phyloP scores from a whole-genome alignment of 2,888 invertebrate genomes.

The Zygaena filipendulae region DNA sequence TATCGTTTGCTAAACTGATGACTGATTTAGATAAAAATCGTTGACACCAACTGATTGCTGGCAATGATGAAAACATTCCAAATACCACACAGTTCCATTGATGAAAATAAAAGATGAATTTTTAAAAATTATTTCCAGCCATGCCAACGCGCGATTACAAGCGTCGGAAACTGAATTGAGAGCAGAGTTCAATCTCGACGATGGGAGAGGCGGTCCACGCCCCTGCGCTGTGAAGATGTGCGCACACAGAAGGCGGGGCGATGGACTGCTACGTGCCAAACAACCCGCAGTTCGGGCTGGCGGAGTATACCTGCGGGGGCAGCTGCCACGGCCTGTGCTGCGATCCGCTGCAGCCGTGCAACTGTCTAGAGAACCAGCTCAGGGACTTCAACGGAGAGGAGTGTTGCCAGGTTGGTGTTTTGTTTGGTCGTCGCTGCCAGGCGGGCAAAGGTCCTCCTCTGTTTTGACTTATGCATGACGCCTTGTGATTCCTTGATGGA shows the following conservation, averaged over 20 bases:
- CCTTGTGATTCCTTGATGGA: no score
- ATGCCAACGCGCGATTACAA: slow-evolving; percentile 43
- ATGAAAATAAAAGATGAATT: no score
- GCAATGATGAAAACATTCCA: no score
- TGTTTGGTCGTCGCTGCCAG: not conserved
- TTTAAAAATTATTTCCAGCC: slow-evolving; percentile 35
- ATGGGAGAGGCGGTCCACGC: slow-evolving; percentile 28
- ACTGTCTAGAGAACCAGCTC: slow-evolving; percentile 42
- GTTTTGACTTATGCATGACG: no score
- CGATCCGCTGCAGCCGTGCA: slow-evolving; percentile 53
- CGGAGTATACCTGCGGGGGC: slow-evolving; percentile 36
- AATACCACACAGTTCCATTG: no score
- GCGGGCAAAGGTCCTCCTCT: no score
- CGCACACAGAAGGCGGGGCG: slow-evolving; percentile 42
- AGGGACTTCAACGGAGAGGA: slow-evolving; percentile 40
- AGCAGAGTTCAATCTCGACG: slow-evolving; percentile 7
- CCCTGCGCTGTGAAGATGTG: slow-evolving; percentile 41
- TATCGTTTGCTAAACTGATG: no score
- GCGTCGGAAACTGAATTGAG: slow-evolving; percentile 30
- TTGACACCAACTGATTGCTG: no score
- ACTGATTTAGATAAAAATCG: no score
- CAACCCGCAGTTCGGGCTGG: slow-evolving; percentile 74
- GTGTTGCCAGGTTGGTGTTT: slow-evolving; percentile 41
- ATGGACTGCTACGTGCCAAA: slow-evolving; percentile 75
- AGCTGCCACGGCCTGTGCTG: slow-evolving; percentile 41